phyloP scores from a whole-genome alignment of 2,797 vertebrate genomes.

The Platyrinchus mystaceus region DNA sequence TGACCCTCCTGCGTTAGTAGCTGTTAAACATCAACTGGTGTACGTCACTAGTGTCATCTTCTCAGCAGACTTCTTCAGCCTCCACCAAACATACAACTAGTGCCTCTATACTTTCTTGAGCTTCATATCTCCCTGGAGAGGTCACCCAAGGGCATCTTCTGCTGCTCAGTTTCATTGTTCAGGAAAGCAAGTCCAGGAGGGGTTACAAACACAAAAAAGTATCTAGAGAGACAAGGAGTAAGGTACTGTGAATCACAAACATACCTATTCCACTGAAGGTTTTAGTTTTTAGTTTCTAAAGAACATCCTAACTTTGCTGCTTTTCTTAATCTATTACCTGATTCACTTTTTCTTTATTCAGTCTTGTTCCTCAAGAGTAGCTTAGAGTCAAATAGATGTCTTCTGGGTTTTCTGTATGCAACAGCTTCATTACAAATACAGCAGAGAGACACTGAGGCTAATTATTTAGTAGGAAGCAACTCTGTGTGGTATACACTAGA shows the following conservation, averaged over 20 bases:
- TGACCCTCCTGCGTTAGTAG: background rate
- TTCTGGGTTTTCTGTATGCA: background rate
- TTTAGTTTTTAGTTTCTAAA: background rate
- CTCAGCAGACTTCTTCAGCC: background rate
- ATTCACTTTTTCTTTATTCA: background rate
- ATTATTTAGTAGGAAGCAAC: background rate
- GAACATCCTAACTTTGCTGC: background rate
- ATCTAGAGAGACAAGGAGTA: background rate
- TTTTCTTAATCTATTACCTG: background rate
- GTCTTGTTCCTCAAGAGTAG: background rate
- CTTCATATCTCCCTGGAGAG: background rate
- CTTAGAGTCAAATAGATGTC: background rate
- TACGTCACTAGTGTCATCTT: background rate
- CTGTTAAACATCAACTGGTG: background rate
- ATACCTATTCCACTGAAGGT: background rate
- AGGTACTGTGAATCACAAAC: background rate
- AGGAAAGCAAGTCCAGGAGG: background rate
- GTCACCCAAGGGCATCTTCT: background rate
- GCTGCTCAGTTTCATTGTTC: accelerated
- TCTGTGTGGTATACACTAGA: background rate
- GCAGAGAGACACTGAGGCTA: background rate
- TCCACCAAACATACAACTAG: background rate
- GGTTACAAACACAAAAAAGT: background rate
- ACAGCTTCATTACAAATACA: background rate
- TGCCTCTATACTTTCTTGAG: background rate